These are phyloP conservation scores for Chalcis sispes DNA, from an alignment of 2,888 invertebrate genomes.

Conservation along the genomic window DNA sequence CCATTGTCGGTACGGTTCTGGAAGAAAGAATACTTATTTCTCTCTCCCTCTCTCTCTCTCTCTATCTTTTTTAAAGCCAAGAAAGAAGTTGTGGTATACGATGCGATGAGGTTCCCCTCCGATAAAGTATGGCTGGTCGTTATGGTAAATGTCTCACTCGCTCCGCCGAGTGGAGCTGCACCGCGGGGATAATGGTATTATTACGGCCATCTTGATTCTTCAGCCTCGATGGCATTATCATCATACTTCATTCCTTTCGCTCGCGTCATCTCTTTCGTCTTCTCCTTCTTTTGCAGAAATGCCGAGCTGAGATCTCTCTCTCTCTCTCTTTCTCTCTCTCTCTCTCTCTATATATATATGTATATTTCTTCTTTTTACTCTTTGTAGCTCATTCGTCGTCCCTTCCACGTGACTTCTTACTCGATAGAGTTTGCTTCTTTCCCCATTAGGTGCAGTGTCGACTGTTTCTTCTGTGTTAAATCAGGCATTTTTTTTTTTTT, in stretches of 20 bases:
- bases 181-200: conserved; percentile 51
- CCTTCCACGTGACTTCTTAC: too few relatives aligned
- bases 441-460: too few relatives aligned
- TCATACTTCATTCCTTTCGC: conserved; percentile 48
- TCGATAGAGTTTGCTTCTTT: too few relatives aligned
- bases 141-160: conserved; percentile 54
- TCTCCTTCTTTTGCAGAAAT: background rate
- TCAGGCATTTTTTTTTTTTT: conserved; percentile 36
- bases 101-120: conserved; percentile 6
- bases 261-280: background rate
- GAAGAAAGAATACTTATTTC: background rate
- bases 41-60: too few relatives aligned
- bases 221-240: conserved; percentile 22
- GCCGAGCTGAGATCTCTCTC: background rate
- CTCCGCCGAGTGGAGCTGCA: background rate
- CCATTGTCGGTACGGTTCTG: conserved; percentile 17
- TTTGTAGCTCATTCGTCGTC: too few relatives aligned
- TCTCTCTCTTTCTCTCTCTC: background rate
- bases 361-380: background rate
- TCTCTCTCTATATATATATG: background rate
- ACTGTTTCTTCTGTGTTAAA: conserved; percentile 6
- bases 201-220: conserved; percentile 41
- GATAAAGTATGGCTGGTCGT: conserved; percentile 50
- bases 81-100: background rate
- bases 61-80: too few relatives aligned